A percentile compares a stretch with the other conserved stretches of the same genome.
These are phyloP conservation scores for Orycteropus afer DNA, from an alignment of 2,113 vertebrate genomes.

Conservation along the genomic window DNA sequence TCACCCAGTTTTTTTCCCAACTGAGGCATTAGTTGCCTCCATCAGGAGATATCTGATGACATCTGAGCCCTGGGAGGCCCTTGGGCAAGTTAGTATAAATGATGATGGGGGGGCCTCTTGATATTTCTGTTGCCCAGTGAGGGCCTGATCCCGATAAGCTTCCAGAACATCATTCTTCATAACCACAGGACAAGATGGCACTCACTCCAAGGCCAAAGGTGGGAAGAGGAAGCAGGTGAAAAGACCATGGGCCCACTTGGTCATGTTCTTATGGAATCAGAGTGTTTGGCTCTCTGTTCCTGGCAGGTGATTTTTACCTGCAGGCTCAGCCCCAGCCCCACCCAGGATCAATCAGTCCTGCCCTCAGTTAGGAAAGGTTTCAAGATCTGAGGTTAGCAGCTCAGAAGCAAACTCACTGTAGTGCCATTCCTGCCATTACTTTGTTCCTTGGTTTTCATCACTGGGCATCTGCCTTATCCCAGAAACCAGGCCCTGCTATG, in stretches of 20 bases:
- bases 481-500: neutral
- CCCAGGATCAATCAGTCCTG: neutral
- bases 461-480: neutral
- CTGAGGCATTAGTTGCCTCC: neutral
- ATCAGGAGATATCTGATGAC: neutral
- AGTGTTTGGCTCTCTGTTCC: neutral
- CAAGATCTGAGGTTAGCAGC: neutral
- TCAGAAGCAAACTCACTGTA: neutral
- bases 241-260: neutral
- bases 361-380: constrained; percentile 9
- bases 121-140: neutral
- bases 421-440: neutral
- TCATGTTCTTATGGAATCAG: neutral
- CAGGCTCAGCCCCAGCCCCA: neutral
- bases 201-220: neutral
- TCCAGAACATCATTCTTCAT: neutral
- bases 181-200: neutral
- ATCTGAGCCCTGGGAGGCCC: neutral
- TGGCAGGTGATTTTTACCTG: neutral
- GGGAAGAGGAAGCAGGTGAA: neutral
- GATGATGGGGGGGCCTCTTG: neutral
- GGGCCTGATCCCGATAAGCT: neutral
- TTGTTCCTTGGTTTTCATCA: constrained; percentile 40
- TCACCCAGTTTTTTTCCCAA: neutral
- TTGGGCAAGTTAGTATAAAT: neutral